A percentile compares a stretch with the other conserved stretches of the same genome.
Conservation (phyloP, 2,113 vertebrate genomes). For the Oenanthe melanoleuca region DNA sequence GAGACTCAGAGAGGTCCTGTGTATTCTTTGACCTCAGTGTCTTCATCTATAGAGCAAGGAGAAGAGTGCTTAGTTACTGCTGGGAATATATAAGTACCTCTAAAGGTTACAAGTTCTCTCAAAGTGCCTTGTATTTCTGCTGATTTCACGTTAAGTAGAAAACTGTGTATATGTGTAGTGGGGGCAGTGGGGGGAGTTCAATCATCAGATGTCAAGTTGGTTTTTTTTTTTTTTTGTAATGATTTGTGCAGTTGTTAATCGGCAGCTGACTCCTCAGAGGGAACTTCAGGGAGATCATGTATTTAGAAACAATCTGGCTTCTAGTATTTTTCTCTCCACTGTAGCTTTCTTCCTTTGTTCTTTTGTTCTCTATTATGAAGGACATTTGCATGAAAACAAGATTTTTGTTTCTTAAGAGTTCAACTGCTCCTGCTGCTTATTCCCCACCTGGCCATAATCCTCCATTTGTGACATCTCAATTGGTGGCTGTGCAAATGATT, state of each 20-base stretch:
- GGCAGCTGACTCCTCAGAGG: conserved; percentile 3
- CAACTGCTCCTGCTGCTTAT: conserved; percentile 60
- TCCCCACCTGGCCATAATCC: conserved; percentile 62
- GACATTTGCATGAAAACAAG: conserved; percentile 69
- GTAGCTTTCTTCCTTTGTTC: conserved; percentile 43
- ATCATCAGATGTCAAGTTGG: conserved; percentile 34
- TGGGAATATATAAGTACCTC: background rate
- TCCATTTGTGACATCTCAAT: conserved; percentile 63
- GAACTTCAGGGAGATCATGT: conserved; percentile 12
- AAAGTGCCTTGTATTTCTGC: background rate
- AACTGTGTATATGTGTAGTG: background rate
- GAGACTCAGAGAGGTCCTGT: background rate
- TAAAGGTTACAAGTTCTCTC: background rate
- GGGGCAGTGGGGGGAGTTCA: background rate
- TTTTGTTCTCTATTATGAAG: conserved; percentile 55
- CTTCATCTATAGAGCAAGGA: background rate
- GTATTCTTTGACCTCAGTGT: background rate
- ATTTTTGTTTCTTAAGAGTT: conserved; percentile 62
- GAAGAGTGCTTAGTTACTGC: background rate
- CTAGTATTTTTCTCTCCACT: conserved; percentile 4
- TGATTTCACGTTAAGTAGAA: background rate
- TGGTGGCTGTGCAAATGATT: conserved; percentile 64
- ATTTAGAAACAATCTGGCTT: conserved; percentile 34
- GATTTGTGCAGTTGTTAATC: conserved; percentile 44
- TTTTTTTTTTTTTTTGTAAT: conserved; percentile 44